Conservation (phyloP, 2,888 invertebrate genomes). For the Epsilonema sp. region DNA sequence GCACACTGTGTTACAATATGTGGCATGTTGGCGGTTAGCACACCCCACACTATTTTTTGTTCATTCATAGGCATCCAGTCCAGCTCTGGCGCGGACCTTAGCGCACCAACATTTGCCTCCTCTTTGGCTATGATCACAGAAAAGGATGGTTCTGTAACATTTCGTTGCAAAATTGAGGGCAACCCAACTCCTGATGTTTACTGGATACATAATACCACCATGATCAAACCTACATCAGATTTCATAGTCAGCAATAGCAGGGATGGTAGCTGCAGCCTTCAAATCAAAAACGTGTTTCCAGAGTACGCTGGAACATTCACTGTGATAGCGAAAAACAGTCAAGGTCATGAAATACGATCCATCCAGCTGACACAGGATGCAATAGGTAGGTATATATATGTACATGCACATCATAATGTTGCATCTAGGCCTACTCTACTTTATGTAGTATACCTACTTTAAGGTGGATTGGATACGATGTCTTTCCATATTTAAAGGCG, state of each 20-base stretch:
- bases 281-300: constrained; percentile 72
- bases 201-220: constrained; percentile 32
- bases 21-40: too few species aligned
- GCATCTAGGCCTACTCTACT: too few species aligned
- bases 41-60: too few species aligned
- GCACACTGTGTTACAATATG: too few species aligned
- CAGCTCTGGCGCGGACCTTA: too few species aligned
- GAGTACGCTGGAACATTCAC: constrained; percentile 83
- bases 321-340: constrained; percentile 74
- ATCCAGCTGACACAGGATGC: constrained; percentile 65
- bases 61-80: too few species aligned
- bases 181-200: constrained; percentile 31
- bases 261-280: constrained; percentile 57
- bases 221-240: constrained; percentile 2
- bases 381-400: too few species aligned
- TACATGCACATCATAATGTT: too few species aligned
- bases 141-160: constrained; percentile 38
- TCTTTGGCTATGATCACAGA: constrained; percentile 31
- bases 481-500: too few species aligned
- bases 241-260: constrained; percentile 40
- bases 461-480: too few species aligned
- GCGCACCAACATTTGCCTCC: too few species aligned
- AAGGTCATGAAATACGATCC: constrained; percentile 72
- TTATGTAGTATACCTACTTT: too few species aligned
- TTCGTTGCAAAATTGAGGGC: constrained; percentile 39